Conservation (phyloP, 2,888 invertebrate genomes). For the Drymonia ruficornis region DNA sequence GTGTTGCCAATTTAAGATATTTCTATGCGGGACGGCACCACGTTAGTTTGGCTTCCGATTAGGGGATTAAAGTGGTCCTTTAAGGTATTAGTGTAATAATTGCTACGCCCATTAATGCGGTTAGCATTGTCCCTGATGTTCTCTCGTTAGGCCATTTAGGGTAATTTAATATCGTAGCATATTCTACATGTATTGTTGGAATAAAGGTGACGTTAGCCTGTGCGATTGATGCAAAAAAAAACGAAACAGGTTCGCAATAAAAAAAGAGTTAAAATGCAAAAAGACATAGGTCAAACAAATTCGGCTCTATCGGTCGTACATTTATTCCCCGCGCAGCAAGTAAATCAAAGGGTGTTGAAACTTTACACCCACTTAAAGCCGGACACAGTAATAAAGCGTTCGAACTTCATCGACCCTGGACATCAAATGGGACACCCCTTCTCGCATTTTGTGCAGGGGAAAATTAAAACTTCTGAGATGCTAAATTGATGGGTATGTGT, state of each 20-base stretch:
- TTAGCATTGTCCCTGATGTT: conserved; percentile 63
- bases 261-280: conserved; percentile 53
- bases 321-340: conserved; percentile 76
- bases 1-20: conserved; percentile 84
- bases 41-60: conserved; percentile 84
- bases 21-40: conserved; percentile 82
- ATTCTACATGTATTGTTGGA: conserved; percentile 19
- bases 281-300: conserved; percentile 70
- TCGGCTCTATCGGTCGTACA: conserved; percentile 64
- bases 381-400: conserved; percentile 85
- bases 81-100: conserved; percentile 82
- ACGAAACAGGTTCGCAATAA: conserved; percentile 54
- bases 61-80: conserved; percentile 82
- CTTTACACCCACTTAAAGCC: conserved; percentile 85
- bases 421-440: conserved; percentile 81
- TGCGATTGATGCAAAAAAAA: conserved; percentile 34
- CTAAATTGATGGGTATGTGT: conserved; percentile 45
- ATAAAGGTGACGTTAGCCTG: conserved; percentile 1
- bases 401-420: conserved; percentile 81
- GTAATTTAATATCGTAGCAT: conserved; percentile 44
- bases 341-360: conserved; percentile 85
- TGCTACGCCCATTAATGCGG: conserved; percentile 77
- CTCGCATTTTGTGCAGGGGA: conserved; percentile 70
- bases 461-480: conserved; percentile 78
- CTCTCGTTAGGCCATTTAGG: conserved; percentile 44